Conservation (phyloP, 2,797 vertebrate species). For the Crenuchus spilurus region DNA sequence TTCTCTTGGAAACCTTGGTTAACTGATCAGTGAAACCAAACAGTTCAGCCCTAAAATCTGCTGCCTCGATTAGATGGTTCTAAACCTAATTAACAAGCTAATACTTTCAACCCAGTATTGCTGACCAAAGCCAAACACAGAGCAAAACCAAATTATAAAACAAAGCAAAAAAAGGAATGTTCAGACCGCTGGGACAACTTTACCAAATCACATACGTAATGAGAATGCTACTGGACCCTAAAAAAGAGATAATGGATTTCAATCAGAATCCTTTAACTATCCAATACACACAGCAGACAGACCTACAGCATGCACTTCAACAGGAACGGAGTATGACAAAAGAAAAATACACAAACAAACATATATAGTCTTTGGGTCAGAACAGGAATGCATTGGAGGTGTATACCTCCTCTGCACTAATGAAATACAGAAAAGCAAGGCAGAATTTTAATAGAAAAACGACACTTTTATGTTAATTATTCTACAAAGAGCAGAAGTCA, state of each 20-base stretch:
- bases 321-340: too few relatives aligned
- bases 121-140: neutral
- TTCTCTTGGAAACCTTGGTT: neutral
- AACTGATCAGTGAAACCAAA: neutral
- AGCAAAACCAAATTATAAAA: neutral
- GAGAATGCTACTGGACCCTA: slow-evolving; percentile 1
- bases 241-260: neutral
- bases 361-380: neutral
- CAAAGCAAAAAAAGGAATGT: too few relatives aligned
- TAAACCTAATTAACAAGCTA: neutral
- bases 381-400: too few relatives aligned
- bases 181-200: neutral
- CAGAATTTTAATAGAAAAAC: slow-evolving; percentile 6
- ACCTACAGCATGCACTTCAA: too few relatives aligned
- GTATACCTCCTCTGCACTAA: too few relatives aligned
- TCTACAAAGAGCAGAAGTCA: slow-evolving; percentile 13
- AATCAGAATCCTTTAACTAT: neutral
- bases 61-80: neutral
- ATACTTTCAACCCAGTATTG: neutral
- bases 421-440: neutral
- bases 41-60: neutral
- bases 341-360: neutral
- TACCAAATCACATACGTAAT: neutral
- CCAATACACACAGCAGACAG: neutral
- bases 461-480: slow-evolving; percentile 6